Conservation (phyloP, 2,888 invertebrate genomes). For the Venusia cambrica region DNA sequence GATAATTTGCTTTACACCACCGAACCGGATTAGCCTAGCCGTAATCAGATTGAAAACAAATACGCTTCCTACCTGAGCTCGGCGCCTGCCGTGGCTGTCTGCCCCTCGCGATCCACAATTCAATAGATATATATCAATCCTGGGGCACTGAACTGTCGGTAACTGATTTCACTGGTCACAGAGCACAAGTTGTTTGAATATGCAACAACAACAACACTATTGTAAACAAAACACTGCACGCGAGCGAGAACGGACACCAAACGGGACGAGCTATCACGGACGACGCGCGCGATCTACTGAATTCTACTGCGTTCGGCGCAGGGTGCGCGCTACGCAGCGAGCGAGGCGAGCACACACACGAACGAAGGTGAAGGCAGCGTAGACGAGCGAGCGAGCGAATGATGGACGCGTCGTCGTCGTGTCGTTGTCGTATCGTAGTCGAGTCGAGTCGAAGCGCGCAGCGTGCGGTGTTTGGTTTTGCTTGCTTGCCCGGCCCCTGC, state of each 20-base stretch:
- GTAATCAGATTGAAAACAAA: constrained; percentile 67
- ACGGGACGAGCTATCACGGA: constrained; percentile 50
- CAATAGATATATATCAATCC: constrained; percentile 39
- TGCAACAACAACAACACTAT: constrained; percentile 65
- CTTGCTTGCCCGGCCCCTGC: too few species aligned
- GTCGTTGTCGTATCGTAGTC: too few species aligned
- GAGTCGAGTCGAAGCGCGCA: too few species aligned
- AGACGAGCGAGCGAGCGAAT: constrained; percentile 33
- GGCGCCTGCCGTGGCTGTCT: constrained; percentile 68
- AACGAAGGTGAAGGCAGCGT: constrained; percentile 28
- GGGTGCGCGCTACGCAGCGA: constrained; percentile 31
- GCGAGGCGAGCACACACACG: constrained; percentile 31
- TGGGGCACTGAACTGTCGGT: constrained; percentile 24
- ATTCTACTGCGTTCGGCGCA: constrained; percentile 13
- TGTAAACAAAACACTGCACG: constrained; percentile 61
- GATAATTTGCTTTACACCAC: constrained; percentile 29
- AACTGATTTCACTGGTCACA: constrained; percentile 48
- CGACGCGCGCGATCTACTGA: constrained; percentile 73
- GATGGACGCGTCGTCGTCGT: too few species aligned
- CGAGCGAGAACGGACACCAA: constrained; percentile 49
- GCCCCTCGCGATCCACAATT: constrained; percentile 54
- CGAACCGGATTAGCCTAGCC: constrained; percentile 47
- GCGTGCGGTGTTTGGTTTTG: too few species aligned
- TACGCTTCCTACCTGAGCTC: constrained; percentile 72
- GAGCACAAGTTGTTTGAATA: constrained; percentile 53